Conservation (phyloP, 2,797 vertebrate species). For the Babyrousa celebensis region DNA sequence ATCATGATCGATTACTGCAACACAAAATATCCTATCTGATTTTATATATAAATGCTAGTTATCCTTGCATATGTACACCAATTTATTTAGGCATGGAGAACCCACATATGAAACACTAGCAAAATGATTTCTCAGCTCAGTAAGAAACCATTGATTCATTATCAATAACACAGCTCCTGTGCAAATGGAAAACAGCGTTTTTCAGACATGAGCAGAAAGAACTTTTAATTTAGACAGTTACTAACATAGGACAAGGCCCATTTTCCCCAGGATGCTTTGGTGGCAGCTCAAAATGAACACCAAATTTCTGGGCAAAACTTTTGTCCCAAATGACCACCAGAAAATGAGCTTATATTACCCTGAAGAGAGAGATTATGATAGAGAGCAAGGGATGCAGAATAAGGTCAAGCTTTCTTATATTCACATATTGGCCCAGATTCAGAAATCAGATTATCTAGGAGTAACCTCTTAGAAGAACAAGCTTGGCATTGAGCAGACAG, state of each 20-base stretch:
- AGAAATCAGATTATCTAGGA: neutral
- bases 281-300: constrained; percentile 35
- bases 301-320: neutral
- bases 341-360: neutral
- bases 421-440: neutral
- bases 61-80: constrained; percentile 10
- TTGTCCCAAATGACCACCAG: neutral
- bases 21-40: constrained; percentile 43
- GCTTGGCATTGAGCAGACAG: neutral
- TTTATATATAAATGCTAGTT: constrained; percentile 57
- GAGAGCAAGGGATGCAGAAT: neutral
- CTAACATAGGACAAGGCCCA: neutral
- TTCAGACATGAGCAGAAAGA: constrained; percentile 34
- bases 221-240: constrained; percentile 32
- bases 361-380: neutral
- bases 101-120: neutral
- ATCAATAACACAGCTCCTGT: constrained; percentile 60
- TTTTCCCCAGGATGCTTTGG: constrained; percentile 33
- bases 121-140: constrained; percentile 71
- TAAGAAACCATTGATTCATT: constrained; percentile 62
- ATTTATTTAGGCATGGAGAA: constrained; percentile 53
- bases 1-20: neutral
- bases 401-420: neutral
- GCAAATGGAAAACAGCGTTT: neutral
- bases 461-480: neutral